phyloP scores from a whole-genome alignment of 2,113 vertebrate species.

The Toxotes jaculatrix region DNA sequence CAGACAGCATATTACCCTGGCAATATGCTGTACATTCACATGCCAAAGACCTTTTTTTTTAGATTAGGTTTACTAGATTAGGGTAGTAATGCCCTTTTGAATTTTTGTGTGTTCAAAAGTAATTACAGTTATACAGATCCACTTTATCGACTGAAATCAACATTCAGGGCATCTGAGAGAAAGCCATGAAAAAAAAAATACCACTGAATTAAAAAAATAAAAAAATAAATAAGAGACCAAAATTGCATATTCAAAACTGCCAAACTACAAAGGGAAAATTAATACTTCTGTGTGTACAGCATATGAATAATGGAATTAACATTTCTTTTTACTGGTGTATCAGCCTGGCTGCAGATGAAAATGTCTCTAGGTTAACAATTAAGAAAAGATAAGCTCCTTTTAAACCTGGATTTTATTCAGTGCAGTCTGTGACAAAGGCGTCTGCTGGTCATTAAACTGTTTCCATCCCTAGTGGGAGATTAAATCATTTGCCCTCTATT shows the following conservation, averaged over 20 bases:
- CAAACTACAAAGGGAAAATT: conserved; percentile 9
- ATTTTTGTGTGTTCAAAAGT: too few species aligned
- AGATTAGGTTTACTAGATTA: too few species aligned
- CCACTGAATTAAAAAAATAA: too few species aligned
- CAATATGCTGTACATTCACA: background rate
- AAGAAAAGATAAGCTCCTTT: conserved; percentile 25
- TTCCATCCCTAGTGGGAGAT: conserved; percentile 17
- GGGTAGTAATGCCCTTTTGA: too few species aligned
- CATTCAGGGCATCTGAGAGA: too few species aligned
- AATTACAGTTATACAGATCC: too few species aligned
- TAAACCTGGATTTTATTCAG: conserved; percentile 30
- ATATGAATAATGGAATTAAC: conserved; percentile 36
- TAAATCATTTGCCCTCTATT: conserved; percentile 16
- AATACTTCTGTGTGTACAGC: background rate
- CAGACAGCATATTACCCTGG: background rate
- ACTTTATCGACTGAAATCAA: too few species aligned
- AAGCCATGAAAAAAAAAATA: background rate
- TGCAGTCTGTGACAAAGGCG: conserved; percentile 13
- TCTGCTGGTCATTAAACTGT: background rate
- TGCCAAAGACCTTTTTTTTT: too few species aligned
- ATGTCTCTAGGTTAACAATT: conserved; percentile 24
- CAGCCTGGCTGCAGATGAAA: conserved; percentile 9
- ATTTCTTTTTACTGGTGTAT: background rate
- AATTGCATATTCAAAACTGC: background rate
- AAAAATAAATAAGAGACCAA: background rate